These are phyloP conservation scores for Hippoglossus stenolepis DNA, from an alignment of 2,113 vertebrate species.

Conservation along the genomic window DNA sequence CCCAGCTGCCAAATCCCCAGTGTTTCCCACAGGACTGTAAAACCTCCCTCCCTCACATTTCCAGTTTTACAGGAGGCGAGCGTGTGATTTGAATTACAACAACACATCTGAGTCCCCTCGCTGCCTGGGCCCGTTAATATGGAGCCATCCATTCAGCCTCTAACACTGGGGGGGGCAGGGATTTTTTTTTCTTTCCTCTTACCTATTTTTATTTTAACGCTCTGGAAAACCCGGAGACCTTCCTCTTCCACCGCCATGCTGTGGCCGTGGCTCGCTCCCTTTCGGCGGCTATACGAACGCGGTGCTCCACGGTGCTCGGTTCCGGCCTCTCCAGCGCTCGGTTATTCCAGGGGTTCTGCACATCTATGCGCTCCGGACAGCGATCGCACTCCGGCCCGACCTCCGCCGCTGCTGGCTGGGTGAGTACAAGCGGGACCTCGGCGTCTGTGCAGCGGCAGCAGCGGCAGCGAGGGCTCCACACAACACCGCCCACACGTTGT, in stretches of 20 bases:
- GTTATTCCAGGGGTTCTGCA: conserved; percentile 76
- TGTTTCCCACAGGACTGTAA: conserved; percentile 36
- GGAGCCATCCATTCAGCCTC: conserved; percentile 58
- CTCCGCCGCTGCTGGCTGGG: conserved; percentile 58
- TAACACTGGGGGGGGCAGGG: conserved; percentile 63
- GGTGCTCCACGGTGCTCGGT: conserved; percentile 64
- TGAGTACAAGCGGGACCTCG: conserved; percentile 42
- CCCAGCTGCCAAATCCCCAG: conserved; percentile 65
- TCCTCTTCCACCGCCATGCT: conserved; percentile 97
- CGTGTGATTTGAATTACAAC: conserved; percentile 76
- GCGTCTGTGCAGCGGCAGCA: conserved; percentile 22
- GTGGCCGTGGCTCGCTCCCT: conserved; percentile 64
- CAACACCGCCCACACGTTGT: conserved; percentile 49
- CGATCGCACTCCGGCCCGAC: conserved; percentile 43
- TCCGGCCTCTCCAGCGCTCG: conserved; percentile 69
- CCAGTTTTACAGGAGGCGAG: conserved; percentile 6
- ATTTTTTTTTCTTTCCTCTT: conserved; percentile 68
- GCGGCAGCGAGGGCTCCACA: conserved; percentile 18
- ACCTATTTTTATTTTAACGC: conserved; percentile 98
- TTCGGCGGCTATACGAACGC: conserved; percentile 50
- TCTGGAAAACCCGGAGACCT: conserved; percentile 95
- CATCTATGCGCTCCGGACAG: conserved; percentile 71
- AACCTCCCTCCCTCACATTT: background rate
- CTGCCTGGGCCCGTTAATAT: conserved; percentile 40
- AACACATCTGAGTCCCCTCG: conserved; percentile 46